phyloP scores from a whole-genome alignment of 2,888 invertebrate genomes.

The Drosophila gaucha region DNA sequence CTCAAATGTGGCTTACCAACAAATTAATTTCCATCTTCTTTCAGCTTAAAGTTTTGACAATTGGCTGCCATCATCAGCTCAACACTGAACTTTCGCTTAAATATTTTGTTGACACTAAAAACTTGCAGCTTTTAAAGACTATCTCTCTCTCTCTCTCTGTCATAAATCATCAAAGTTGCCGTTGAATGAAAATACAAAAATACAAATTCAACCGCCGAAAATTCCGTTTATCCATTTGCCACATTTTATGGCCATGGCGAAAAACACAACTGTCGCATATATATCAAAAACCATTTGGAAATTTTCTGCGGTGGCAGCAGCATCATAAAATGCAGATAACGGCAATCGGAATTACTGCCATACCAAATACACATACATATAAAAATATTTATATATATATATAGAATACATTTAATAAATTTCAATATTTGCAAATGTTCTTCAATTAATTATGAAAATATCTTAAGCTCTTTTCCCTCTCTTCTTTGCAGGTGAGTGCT shows the following conservation, averaged over 20 bases:
- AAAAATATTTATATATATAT: conserved; percentile 27
- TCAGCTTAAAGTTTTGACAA: not conserved
- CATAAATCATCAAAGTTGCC: conserved; percentile 37
- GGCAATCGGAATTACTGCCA: conserved; percentile 64
- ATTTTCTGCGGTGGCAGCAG: conserved; percentile 56
- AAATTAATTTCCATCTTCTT: no score
- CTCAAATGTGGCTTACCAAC: no score
- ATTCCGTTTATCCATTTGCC: conserved; percentile 50
- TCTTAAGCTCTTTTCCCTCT: conserved; percentile 24
- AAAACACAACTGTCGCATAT: conserved; percentile 40
- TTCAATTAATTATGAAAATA: conserved; percentile 63
- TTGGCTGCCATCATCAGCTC: no score
- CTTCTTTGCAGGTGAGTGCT: conserved; percentile 36
- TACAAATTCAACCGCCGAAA: conserved; percentile 22
- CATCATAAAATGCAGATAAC: conserved; percentile 79
- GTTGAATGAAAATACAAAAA: conserved; percentile 6
- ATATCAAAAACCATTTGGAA: conserved; percentile 70
- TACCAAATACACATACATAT: not conserved
- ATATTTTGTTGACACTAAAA: not conserved
- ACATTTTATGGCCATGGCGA: conserved; percentile 61
- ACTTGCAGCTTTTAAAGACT: conserved; percentile 2
- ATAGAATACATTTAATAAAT: conserved; percentile 16
- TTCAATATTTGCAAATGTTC: conserved; percentile 51
- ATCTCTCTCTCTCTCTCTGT: conserved; percentile 2
- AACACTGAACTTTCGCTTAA: not conserved